Evolutionary conservation across 2,113 vertebrate genomes (phyloP).

Genomic region (Dendropsophus ebraccatus): DNA sequence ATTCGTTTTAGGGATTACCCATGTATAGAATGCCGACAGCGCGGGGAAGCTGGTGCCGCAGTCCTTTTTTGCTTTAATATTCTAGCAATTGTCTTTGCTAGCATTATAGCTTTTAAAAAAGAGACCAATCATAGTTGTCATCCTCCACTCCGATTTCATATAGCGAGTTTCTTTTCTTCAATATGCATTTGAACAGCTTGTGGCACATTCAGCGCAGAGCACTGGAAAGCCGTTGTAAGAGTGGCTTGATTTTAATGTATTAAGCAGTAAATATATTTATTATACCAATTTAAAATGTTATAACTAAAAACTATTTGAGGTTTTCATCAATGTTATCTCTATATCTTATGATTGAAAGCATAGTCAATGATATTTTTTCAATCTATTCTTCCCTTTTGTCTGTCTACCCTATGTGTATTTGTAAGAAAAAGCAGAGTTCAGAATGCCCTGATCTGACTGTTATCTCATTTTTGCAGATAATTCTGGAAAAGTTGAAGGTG

Average conservation of each 20-base stretch:
- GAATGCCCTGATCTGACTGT: no score
- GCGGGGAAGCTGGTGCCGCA: no score
- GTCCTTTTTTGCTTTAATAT: no score
- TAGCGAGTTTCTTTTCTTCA: constrained; percentile 7
- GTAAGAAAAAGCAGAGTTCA: neutral
- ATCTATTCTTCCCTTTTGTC: neutral
- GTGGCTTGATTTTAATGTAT: neutral
- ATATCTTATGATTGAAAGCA: neutral
- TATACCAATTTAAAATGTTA: no score
- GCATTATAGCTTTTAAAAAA: constrained; percentile 16
- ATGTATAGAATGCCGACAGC: no score
- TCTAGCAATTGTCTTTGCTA: no score
- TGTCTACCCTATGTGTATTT: neutral
- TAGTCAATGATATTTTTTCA: neutral
- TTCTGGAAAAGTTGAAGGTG: no score
- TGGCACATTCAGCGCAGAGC: neutral
- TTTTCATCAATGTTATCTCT: neutral
- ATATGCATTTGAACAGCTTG: neutral
- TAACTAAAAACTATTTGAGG: no score
- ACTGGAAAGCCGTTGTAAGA: neutral
- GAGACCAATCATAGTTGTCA: neutral
- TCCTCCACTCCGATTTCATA: neutral
- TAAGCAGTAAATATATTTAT: constrained; percentile 11
- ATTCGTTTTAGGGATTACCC: no score
- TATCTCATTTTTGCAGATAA: no score